phyloP scores from a whole-genome alignment of 2,113 vertebrate genomes.

The Gavialis gangeticus region DNA sequence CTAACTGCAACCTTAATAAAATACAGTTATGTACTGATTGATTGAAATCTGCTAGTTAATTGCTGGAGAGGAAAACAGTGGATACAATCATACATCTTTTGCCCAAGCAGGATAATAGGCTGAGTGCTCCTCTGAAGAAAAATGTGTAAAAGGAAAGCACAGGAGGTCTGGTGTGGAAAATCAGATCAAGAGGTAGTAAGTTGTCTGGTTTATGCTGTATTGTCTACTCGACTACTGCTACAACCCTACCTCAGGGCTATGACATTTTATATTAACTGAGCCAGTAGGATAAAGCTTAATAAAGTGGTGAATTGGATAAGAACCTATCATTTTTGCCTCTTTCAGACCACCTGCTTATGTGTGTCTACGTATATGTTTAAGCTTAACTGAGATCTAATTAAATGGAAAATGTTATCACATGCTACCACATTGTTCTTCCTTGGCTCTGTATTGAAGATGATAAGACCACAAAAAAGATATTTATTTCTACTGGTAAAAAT shows the following conservation, averaged over 20 bases:
- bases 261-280: background rate
- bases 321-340: background rate
- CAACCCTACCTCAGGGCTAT: background rate
- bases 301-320: background rate
- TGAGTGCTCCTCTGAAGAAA: background rate
- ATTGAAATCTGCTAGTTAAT: background rate
- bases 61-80: background rate
- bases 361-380: background rate
- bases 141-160: background rate
- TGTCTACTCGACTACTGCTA: background rate
- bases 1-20: slow-evolving; percentile 26
- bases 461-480: too few species aligned
- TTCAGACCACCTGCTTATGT: background rate
- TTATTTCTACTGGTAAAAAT: too few species aligned
- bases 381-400: background rate
- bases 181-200: fast-evolving
- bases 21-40: background rate
- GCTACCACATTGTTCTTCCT: too few species aligned
- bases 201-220: background rate
- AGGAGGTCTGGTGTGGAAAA: background rate
- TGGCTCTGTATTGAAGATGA: too few species aligned
- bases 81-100: background rate
- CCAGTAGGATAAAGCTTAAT: background rate
- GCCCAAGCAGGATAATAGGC: background rate
- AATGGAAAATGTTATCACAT: background rate